These are phyloP conservation scores for Drosophila tsacasi DNA, from an alignment of 1,140 invertebrate species.

Conservation along the genomic window DNA sequence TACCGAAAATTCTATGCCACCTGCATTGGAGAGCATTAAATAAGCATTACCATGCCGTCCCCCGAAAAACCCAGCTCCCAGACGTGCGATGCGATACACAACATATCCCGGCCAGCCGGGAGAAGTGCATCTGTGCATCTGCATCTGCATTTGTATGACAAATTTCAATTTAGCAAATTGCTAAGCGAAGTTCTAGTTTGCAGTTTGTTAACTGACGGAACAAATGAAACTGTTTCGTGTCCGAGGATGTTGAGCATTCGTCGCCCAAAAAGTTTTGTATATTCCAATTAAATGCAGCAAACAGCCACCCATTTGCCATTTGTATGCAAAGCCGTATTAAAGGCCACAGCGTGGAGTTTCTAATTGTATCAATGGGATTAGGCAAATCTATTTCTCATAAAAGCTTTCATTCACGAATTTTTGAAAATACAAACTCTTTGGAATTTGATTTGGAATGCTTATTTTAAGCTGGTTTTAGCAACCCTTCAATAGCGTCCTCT, in stretches of 20 bases:
- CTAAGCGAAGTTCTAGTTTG: conserved; percentile 55
- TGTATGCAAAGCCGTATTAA: conserved; percentile 45
- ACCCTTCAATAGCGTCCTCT: background rate
- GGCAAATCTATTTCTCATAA: conserved; percentile 29
- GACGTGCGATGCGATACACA: conserved; percentile 11
- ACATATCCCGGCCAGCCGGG: conserved; percentile 12
- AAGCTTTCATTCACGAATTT: conserved; percentile 19
- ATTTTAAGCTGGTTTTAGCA: background rate
- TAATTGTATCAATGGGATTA: conserved; percentile 52
- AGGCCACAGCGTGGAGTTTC: conserved; percentile 29
- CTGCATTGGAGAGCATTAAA: conserved; percentile 73
- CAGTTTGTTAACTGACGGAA: conserved; percentile 54
- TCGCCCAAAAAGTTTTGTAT: conserved; percentile 57
- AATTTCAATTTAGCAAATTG: conserved; percentile 80
- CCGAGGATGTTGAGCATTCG: conserved; percentile 55
- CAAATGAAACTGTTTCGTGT: conserved; percentile 54
- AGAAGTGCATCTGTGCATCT: conserved; percentile 23
- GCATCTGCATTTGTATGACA: conserved; percentile 74
- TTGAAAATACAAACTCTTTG: background rate
- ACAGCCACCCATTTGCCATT: conserved; percentile 36
- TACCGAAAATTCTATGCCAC: conserved; percentile 53
- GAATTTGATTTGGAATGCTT: background rate
- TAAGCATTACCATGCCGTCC: conserved; percentile 70
- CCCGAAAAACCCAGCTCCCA: conserved; percentile 8
- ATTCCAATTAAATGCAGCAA: conserved; percentile 76